Conservation (phyloP, 2,113 vertebrate species). For the Brachyistius frenatus region DNA sequence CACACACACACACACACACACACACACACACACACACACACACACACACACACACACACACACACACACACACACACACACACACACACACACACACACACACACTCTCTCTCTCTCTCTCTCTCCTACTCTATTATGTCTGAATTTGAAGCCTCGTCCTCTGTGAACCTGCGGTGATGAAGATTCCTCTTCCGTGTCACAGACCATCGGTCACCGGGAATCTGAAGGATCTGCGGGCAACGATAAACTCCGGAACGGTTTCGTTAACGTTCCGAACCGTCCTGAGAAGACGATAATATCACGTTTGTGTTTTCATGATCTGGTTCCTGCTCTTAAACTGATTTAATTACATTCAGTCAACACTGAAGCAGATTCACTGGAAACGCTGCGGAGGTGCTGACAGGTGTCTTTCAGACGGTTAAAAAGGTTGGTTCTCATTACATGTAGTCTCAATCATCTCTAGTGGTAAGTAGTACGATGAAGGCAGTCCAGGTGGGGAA, state of each 20-base stretch:
- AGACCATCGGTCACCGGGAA: conserved; percentile 50
- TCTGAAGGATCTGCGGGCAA: conserved; percentile 41
- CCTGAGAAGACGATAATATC: conserved; percentile 36
- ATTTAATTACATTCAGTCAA: background rate
- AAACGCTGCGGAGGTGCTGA: background rate
- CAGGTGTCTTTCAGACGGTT: background rate
- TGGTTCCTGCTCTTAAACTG: conserved; percentile 8
- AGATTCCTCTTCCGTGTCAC: conserved; percentile 43
- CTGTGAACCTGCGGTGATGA: conserved; percentile 43
- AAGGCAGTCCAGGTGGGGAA: no score
- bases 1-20: conserved; percentile 17
- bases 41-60: background rate
- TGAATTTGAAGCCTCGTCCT: conserved; percentile 30
- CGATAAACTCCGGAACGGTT: conserved; percentile 15
- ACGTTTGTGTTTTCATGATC: conserved; percentile 38
- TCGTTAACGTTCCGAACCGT: conserved; percentile 30
- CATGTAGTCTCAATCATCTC: no score
- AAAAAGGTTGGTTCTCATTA: background rate
- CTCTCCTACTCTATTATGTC: conserved; percentile 19
- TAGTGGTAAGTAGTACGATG: no score
- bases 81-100: no score
- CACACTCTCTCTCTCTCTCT: background rate
- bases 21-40: no score
- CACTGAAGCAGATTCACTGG: background rate
- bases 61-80: background rate